Conservation (phyloP, 2,888 invertebrate genomes). For the Eurytoma adleriae region DNA sequence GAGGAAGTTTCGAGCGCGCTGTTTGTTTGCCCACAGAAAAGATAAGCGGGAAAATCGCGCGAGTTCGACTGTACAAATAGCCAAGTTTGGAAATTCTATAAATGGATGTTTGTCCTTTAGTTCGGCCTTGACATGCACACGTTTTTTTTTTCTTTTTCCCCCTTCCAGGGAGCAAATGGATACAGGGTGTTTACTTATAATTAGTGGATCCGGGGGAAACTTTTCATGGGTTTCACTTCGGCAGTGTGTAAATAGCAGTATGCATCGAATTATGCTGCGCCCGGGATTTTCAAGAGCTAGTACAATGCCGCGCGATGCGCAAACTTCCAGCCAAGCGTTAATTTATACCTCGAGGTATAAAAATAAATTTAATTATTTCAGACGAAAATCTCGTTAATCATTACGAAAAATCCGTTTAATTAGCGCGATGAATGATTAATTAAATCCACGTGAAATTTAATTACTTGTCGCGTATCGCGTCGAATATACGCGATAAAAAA, state of each 20-base stretch:
- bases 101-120: constrained; percentile 31
- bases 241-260: too few species aligned
- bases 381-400: constrained; percentile 13
- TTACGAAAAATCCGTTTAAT: neutral
- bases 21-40: constrained; percentile 28
- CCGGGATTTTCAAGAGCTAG: too few species aligned
- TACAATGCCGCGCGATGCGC: too few species aligned
- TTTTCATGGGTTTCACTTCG: too few species aligned
- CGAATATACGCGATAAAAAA: too few species aligned
- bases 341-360: too few species aligned
- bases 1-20: constrained; percentile 26
- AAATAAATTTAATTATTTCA: too few species aligned
- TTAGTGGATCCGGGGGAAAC: constrained; percentile 5
- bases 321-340: too few species aligned
- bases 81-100: constrained; percentile 16
- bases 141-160: neutral
- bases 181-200: constrained; percentile 29
- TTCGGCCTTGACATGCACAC: constrained; percentile 25
- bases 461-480: too few species aligned
- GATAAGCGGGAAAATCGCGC: constrained; percentile 19
- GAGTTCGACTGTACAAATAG: neutral
- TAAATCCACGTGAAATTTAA: neutral
- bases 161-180: neutral
- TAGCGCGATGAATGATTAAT: neutral
- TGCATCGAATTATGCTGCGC: too few species aligned